These are phyloP conservation scores for Leuciscus waleckii DNA, from an alignment of 2,797 vertebrate genomes.

Conservation along the genomic window DNA sequence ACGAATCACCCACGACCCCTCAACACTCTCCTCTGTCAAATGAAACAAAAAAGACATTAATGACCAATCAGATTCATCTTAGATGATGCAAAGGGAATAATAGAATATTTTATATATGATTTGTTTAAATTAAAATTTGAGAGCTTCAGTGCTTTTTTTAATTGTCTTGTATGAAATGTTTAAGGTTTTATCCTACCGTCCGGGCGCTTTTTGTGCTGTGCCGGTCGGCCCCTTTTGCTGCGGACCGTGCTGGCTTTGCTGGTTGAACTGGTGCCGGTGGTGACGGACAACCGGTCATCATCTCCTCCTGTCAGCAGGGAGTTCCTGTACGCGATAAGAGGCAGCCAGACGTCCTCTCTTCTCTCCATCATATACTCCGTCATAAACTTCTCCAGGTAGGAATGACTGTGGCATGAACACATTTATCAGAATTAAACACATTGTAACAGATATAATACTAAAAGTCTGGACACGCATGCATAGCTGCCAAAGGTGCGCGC, in stretches of 20 bases:
- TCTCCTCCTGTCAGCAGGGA: conserved; percentile 93
- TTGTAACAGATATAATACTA: neutral
- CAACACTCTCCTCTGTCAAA: conserved; percentile 89
- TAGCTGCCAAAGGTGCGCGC: no score
- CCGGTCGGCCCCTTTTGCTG: conserved; percentile 96
- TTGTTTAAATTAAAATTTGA: neutral
- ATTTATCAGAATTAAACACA: conserved; percentile 3
- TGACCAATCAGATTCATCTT: neutral
- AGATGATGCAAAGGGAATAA: neutral
- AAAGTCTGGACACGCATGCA: neutral
- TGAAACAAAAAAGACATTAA: conserved; percentile 7
- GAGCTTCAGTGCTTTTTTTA: neutral
- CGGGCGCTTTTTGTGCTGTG: conserved; percentile 91
- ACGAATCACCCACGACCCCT: conserved; percentile 94
- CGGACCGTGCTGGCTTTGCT: conserved; percentile 94
- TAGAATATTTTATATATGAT: neutral
- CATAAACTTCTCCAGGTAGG: conserved; percentile 98
- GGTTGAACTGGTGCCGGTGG: conserved; percentile 84
- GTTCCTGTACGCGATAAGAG: conserved; percentile 97
- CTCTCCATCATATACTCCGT: conserved; percentile 98
- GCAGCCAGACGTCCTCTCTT: conserved; percentile 97
- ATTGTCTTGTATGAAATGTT: neutral
- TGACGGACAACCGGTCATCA: conserved; percentile 95
- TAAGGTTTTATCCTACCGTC: conserved; percentile 73
- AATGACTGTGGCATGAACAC: conserved; percentile 80